A percentile compares a stretch with the other conserved stretches of the same genome.
Evolutionary conservation across 1,140 invertebrate genomes (phyloP).

Genomic region (Drosophila nigromelanica): DNA sequence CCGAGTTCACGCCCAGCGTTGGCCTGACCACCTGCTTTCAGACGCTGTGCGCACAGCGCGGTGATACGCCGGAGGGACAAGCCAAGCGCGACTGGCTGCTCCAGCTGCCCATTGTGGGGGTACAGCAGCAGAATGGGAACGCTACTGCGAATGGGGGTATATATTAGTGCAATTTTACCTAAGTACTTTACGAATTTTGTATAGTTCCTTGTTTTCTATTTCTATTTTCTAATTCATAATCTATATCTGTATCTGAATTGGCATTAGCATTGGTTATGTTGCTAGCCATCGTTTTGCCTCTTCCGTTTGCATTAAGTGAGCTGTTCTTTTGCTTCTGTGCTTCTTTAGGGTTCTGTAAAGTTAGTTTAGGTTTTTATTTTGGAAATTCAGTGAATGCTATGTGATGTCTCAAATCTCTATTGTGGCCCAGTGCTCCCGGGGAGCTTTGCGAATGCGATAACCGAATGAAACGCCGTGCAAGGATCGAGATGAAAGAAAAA

Average conservation of each 20-base stretch:
- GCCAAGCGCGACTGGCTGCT: slow-evolving; percentile 72
- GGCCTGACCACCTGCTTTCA: slow-evolving; percentile 75
- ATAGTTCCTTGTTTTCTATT: slow-evolving; percentile 77
- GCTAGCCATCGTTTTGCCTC: slow-evolving; percentile 55
- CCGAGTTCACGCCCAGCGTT: slow-evolving; percentile 75
- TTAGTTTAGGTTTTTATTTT: slow-evolving; percentile 63
- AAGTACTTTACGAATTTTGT: slow-evolving; percentile 82
- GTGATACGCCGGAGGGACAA: slow-evolving; percentile 64
- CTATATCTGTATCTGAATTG: slow-evolving; percentile 49
- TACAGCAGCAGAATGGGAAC: slow-evolving; percentile 33
- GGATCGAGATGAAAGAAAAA: slow-evolving; percentile 37
- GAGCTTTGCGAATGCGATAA: slow-evolving; percentile 43
- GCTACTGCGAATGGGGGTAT: slow-evolving; percentile 57
- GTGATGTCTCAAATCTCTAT: slow-evolving; percentile 81
- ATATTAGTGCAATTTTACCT: slow-evolving; percentile 77
- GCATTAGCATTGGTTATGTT: slow-evolving; percentile 46
- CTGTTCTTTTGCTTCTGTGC: slow-evolving; percentile 67
- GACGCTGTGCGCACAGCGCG: slow-evolving; percentile 60
- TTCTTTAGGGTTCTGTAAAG: slow-evolving; percentile 74
- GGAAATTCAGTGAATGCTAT: slow-evolving; percentile 77
- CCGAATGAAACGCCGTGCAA: slow-evolving; percentile 23
- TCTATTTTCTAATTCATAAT: slow-evolving; percentile 68
- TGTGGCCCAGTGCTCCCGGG: slow-evolving; percentile 74
- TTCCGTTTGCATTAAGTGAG: slow-evolving; percentile 55
- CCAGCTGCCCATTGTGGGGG: slow-evolving; percentile 44